Percentiles rank a stretch among this genome's conserved stretches.
phyloP scores from a whole-genome alignment of 2,113 vertebrate genomes.

The Sigmodon hispidus region DNA sequence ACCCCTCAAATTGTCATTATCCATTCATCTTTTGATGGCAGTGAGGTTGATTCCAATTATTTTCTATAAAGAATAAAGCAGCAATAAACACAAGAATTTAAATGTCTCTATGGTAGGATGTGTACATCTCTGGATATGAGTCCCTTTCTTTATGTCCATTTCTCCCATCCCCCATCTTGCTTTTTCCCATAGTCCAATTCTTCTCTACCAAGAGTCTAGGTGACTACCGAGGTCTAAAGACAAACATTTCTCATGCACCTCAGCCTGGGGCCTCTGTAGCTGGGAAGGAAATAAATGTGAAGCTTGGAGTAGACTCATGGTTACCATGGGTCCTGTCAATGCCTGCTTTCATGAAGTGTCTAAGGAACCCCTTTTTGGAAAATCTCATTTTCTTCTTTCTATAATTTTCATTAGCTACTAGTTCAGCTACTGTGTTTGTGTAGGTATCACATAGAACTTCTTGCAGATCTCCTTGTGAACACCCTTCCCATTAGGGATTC shows the following conservation, averaged over 20 bases:
- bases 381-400: background rate
- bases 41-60: background rate
- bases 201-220: background rate
- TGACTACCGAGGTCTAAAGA: background rate
- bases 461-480: background rate
- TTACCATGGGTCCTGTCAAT: background rate
- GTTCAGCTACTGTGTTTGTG: background rate
- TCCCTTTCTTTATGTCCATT: no score
- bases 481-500: background rate
- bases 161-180: background rate
- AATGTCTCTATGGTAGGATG: background rate
- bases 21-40: background rate
- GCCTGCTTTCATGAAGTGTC: fast-evolving
- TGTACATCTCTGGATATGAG: background rate
- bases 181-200: fast-evolving
- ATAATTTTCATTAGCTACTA: no score
- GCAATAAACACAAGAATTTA: background rate
- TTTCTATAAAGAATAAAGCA: background rate
- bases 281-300: fast-evolving
- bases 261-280: background rate
- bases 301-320: fast-evolving
- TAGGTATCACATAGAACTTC: background rate
- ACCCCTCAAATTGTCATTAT: background rate
- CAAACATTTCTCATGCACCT: background rate
- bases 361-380: background rate